Conservation (phyloP, 2,888 invertebrate species). For the Leucophenga maculata region DNA sequence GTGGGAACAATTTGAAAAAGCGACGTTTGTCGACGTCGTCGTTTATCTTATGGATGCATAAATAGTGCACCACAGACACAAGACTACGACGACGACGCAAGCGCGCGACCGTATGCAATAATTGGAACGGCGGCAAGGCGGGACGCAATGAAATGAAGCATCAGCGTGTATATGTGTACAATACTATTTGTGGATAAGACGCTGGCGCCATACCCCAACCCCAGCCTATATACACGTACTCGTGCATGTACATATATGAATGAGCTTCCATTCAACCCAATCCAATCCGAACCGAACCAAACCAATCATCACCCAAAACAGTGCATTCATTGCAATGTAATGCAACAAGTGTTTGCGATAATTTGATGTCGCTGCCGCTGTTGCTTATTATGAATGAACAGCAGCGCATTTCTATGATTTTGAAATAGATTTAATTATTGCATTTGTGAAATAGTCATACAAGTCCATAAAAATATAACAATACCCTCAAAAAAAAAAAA, state of each 20-base stretch:
- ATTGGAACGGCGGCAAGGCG: too few species aligned
- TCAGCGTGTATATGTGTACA: not conserved
- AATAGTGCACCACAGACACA: constrained; percentile 10
- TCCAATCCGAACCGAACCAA: constrained; percentile 32
- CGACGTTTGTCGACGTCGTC: not conserved
- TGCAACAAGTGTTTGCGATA: too few species aligned
- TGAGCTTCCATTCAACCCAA: not conserved
- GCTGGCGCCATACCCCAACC: constrained; percentile 22
- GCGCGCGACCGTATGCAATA: constrained; percentile 22
- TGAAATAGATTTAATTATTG: too few species aligned
- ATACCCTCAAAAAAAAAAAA: too few species aligned
- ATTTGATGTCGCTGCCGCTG: too few species aligned
- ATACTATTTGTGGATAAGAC: constrained; percentile 12
- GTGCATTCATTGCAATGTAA: constrained; percentile 24
- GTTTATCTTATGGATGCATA: not conserved
- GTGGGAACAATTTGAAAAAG: constrained; percentile 49
- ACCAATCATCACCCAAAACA: too few species aligned
- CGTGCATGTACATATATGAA: too few species aligned
- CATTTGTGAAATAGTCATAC: too few species aligned
- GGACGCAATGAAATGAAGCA: not conserved
- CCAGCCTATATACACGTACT: too few species aligned
- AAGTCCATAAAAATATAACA: too few species aligned
- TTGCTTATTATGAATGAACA: too few species aligned
- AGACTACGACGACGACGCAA: constrained; percentile 25
- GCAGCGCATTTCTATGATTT: too few species aligned